Base-by-base conservation (phyloP, 2,113 vertebrate species). In the Falco punctatus region DNA sequence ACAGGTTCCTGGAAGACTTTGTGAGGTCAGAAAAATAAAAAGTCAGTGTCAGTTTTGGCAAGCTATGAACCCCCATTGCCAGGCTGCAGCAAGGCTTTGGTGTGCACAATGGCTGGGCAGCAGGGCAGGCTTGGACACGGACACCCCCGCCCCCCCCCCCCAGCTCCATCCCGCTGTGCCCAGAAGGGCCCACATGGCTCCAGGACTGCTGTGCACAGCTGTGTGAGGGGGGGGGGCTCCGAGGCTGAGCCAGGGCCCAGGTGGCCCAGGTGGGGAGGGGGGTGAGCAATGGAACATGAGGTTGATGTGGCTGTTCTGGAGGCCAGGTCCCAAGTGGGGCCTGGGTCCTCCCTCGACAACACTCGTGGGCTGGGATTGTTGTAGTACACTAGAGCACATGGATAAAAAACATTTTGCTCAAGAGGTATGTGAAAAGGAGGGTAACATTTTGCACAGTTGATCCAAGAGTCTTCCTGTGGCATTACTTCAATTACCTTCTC, bases 321-420 rank as follows among this genome's bases (percentile, higher is more conserved):
- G 26, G 3, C 9, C 28, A 62, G 27, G 20, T 2, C 7, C 4
- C 20, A 35, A 30, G 16, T 2, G 1, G 51, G 15, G 6, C 14
- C 16, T 49, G n/a, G 5, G 6, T n/a, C 42, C 51, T 55, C 13
- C 24, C 51, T 65, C 1, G 1, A 24, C 20, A 11, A 13, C 0
- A 0, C 49, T 64, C n/a, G 15, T n/a, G 24, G 15, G 11, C 21
- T 35, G 51, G 20, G 11, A 10, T 7, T 69, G 15, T 20, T 80
- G 52, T 24, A 54, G 27, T 3, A 21, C 13, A 70, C 6, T 54
- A 52, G 13, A 73, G 33, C 14, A 40, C 4, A 2, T 23, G 33
- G 5, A 22, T 66, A 44, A 81, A 65, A 78, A 20, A 0, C 1
- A 9, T 35, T 66, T 42, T 58, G 9, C 8, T 17, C 0, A 0